Evolutionary conservation across 2,797 vertebrate genomes (phyloP).

Genomic region (Xyrichtys novacula): DNA sequence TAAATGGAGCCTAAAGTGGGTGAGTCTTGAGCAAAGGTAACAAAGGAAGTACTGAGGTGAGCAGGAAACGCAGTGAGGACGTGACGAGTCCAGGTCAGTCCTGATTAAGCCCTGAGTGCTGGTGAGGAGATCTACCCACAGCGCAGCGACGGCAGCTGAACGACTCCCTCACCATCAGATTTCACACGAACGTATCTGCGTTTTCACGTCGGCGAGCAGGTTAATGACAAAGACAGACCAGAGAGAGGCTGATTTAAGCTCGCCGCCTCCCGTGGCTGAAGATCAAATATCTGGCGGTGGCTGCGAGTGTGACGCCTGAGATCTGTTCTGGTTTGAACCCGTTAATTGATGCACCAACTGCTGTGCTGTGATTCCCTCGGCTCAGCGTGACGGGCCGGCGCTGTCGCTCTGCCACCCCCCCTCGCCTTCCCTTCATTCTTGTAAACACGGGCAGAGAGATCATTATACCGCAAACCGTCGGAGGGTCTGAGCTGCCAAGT

Average conservation of each 20-base stretch:
- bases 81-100: constrained; percentile 39
- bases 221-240: constrained; percentile 14
- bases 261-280: constrained; percentile 47
- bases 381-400: constrained; percentile 42
- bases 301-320: constrained; percentile 50
- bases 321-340: constrained; percentile 61
- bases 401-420: constrained; percentile 6
- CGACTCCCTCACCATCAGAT: constrained; percentile 10
- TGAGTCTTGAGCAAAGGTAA: constrained; percentile 33
- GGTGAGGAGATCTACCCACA: not conserved
- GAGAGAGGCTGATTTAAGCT: constrained; percentile 38
- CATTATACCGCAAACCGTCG: constrained; percentile 19
- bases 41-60: constrained; percentile 51
- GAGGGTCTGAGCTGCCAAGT: constrained; percentile 8
- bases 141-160: constrained; percentile 8
- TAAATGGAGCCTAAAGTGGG: constrained; percentile 17
- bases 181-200: constrained; percentile 13
- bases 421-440: constrained; percentile 11
- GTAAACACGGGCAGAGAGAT: constrained; percentile 31
- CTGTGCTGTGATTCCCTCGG: constrained; percentile 51
- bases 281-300: constrained; percentile 72
- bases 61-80: constrained; percentile 26
- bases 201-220: constrained; percentile 10
- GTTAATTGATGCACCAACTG: constrained; percentile 76
- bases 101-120: constrained; percentile 51